Evolutionary conservation across 2,113 vertebrate species (phyloP), one percentile per base, ranked within the genome.

Genomic region (Suricata suricatta): DNA sequence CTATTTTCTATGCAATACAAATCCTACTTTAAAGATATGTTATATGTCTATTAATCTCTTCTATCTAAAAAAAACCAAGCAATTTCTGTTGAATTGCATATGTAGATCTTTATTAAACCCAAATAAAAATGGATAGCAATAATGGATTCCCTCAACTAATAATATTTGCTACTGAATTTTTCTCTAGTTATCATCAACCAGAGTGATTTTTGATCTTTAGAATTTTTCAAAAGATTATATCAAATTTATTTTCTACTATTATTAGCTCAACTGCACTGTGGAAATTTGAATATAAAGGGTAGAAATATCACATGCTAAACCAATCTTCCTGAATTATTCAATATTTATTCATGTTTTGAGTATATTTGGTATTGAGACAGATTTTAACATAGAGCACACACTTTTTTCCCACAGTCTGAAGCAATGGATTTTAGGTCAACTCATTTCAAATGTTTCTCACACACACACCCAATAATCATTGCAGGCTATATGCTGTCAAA

Each of bases 261-360:
- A 41, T 64, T 95, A 41, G 52, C 12, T 27, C 47, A 93, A 92
- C 4, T 52, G 2, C 7, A 93, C 74, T 93, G 96, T 90, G 52
- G 64, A 97, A 88, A 96, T 97, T 72, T 88, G n/a, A 82, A 86
- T 63, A 92, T 50, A 96, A 93, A 93, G 66, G 38, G 33, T 88
- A 92, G 74, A 66, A 47, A 33, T 82, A 94, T 50, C 68, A 88
- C 23, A 84, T 82, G 66, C 33, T 93, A 74, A 71, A 81, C 91
- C n/a, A 95, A 63, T 74, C 76, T 95, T 90, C 47, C 84, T 95
- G 71, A 31, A 94, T 94, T 97, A 92, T 92, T 84, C 47, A 83
- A 63, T 82, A 94, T 84, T 90, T 90, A 96, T 96, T 96, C 68
- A 77, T 95, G 68, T 74, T 96, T 93, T 66, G 14, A 44, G 35